Percentiles rank a stretch among this genome's conserved stretches.
These are phyloP conservation scores for Rhodeus uyekii DNA, from an alignment of 2,797 vertebrate species.

Conservation along the genomic window DNA sequence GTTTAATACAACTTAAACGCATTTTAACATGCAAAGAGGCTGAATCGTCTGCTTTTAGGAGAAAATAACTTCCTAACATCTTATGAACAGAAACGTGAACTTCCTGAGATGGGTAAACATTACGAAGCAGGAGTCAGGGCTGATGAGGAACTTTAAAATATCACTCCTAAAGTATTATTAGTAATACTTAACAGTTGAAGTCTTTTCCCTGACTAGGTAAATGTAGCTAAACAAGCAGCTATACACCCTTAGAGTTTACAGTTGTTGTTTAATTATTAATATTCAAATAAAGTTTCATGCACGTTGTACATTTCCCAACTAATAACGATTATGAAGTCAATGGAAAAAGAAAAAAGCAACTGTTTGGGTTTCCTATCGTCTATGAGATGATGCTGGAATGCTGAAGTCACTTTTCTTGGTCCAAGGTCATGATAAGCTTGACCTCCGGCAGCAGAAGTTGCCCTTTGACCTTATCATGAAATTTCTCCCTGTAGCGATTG, in stretches of 20 bases:
- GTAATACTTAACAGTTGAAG: constrained; percentile 43
- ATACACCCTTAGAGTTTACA: constrained; percentile 42
- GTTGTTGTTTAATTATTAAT: constrained; percentile 54
- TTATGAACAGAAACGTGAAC: constrained; percentile 58
- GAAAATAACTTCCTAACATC: constrained; percentile 32
- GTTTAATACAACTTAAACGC: constrained; percentile 48
- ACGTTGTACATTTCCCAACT: constrained; percentile 20
- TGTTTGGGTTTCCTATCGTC: neutral
- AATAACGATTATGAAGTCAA: constrained; percentile 41
- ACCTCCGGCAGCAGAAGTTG: constrained; percentile 80
- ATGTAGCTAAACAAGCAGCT: constrained; percentile 11
- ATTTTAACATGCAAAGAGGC: constrained; percentile 60
- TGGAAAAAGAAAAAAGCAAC: neutral
- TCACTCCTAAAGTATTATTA: constrained; percentile 18
- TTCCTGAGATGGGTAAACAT: constrained; percentile 67
- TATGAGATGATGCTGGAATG: neutral
- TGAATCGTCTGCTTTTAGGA: constrained; percentile 37
- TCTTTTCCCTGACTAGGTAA: constrained; percentile 52
- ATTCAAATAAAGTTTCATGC: constrained; percentile 51
- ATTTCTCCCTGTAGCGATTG: constrained; percentile 96
- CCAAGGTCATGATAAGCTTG: constrained; percentile 70
- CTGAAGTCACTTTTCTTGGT: constrained; percentile 58
- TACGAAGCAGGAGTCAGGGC: constrained; percentile 38
- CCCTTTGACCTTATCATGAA: constrained; percentile 86
- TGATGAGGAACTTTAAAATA: constrained; percentile 5